Evolutionary conservation across 2,113 vertebrate genomes (phyloP), one percentile per base, ranked within the genome.

Genomic region (Oreochromis spilurus): DNA sequence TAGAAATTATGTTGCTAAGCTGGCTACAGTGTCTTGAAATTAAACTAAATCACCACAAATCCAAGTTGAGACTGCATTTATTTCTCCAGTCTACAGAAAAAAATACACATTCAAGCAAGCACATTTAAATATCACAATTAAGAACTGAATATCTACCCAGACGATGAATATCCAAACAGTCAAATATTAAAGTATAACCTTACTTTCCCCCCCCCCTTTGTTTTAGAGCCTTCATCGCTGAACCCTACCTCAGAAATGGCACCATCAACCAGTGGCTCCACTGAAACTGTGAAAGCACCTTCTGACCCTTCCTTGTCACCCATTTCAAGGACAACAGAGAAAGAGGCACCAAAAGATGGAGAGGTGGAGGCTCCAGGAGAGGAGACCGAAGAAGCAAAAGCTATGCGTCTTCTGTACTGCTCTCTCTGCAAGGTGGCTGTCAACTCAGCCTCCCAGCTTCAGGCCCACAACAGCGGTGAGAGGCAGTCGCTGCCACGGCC

Each of bases 391-490:
- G 97, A 99, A 81, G 97, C 98, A 88, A 99, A 99, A 93, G 98
- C 98, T 6, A 97, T 97, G 79, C 95, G 99, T 54, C 96, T 99
- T 21, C 98, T 99, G 24, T 99, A 99, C 95, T 99, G 99, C 94
- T 98, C 98, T 14, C 97, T 99, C 90, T 99, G 99, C 97, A 99
- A 99, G 96, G 98, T 99, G 34, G 97, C 98, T 12, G 98, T 99
- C 93, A 99, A 99, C 97, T 99, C 99, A 2, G 97, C 97, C 91
- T 99, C 98, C 0, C 99, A 99, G 96, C 97, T 99, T 92, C 98
- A 98, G 95, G 99, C 99, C 3, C 99, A 99, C 95, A 99, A 98
- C 95, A 98, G 97, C 38, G 99, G 99, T 99, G 95, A 98, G 98
- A 53, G 62, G 2, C 79, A 36, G 53, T 10, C 5, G 5, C 7